Base-by-base conservation (phyloP, 2,888 invertebrate genomes). In the Drymonia ruficornis region DNA sequence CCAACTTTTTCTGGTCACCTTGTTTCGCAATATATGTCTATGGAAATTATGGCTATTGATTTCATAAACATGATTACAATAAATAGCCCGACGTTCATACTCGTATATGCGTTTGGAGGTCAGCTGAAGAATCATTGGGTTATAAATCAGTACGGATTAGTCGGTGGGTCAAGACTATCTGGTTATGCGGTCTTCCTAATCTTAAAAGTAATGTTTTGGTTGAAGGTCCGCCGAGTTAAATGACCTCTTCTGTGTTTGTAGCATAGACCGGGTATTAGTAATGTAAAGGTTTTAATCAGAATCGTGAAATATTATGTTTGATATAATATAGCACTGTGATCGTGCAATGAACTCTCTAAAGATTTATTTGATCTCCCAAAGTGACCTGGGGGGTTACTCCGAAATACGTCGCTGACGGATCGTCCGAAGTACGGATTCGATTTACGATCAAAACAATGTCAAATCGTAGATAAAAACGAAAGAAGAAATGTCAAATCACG, bases 81-180 rank as follows among this genome's bases (percentile, higher is more conserved):
- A 13, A n/a, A n/a, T n/a, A n/a, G n/a, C n/a, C n/a, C n/a, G 19
- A 18, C 4, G 13, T 12, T 18, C 11, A 19, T 43, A n/a, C n/a
- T n/a, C n/a, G n/a, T n/a, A 43, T 19, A 19, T 18, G 2, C 31
- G 50, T 51, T 53, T 65, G 42, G 16, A 49, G 29, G 31, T 51
- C 53, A 49, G 18, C 7, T 34, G 42, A 55, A 55, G 49, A 52
- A 46, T 52, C 18, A 45, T n/a, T 4, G 45, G 45, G 19, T 49
- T 48, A 61, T 59, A 67, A 59, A 67, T 67, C 56, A 62, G 55
- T 38, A 46, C 19, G 65, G 69, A 65, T 67, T 68, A 62, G 45
- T 43, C 31, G 19, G 19, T 13, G 40, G 34, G 49, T 15, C 51
- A 15, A 45, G 43, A 34, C 29, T 60, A 51, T 59, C 43, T 40